These are phyloP conservation scores for Oxygymnocypris stewartii DNA, from an alignment of 2,113 vertebrate species.

Conservation along the genomic window DNA sequence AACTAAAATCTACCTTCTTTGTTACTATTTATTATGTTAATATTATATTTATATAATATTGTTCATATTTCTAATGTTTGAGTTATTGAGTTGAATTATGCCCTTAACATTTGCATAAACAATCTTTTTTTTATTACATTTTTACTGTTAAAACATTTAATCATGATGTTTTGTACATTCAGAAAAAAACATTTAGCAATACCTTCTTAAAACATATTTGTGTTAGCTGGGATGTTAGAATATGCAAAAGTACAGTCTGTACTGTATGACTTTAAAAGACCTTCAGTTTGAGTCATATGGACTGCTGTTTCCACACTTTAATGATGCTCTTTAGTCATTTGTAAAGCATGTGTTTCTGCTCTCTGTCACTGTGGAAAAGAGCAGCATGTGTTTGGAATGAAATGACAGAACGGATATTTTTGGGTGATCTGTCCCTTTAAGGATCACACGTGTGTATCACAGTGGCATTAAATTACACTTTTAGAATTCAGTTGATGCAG, in stretches of 20 bases:
- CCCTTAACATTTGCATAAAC: too few relatives aligned
- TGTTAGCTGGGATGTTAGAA: background rate
- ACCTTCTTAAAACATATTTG: too few relatives aligned
- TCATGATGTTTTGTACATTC: too few relatives aligned
- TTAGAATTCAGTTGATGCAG: slow-evolving; percentile 1
- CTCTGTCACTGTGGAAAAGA: background rate
- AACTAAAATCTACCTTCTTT: too few relatives aligned
- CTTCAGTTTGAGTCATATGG: background rate
- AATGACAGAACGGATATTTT: background rate
- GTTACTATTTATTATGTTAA: too few relatives aligned
- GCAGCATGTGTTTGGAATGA: background rate
- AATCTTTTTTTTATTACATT: too few relatives aligned
- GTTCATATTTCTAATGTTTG: too few relatives aligned
- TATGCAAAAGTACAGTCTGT: background rate
- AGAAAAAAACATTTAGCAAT: too few relatives aligned
- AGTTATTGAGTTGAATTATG: too few relatives aligned
- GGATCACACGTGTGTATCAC: background rate
- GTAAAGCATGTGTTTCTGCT: background rate
- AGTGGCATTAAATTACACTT: background rate
- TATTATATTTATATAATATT: too few relatives aligned
- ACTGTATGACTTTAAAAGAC: background rate
- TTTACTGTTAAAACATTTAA: too few relatives aligned
- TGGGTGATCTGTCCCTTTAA: background rate
- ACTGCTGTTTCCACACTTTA: background rate
- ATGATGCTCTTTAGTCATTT: background rate